A percentile compares a stretch with the other conserved stretches of the same genome.
Conservation (phyloP, 2,113 vertebrate species). For the Sceloporus undulatus region DNA sequence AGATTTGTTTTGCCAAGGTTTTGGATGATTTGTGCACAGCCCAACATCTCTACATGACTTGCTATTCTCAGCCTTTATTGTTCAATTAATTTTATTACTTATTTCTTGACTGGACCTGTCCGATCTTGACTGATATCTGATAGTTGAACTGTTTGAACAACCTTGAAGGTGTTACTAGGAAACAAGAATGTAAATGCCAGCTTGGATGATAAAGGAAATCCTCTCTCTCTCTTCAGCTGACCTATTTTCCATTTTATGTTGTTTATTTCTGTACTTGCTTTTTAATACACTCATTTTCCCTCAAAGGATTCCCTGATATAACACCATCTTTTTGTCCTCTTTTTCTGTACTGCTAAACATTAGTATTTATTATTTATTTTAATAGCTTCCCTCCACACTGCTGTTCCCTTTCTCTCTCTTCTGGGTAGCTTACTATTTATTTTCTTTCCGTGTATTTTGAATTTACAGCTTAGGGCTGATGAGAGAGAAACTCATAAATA, state of each 20-base stretch:
- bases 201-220: not conserved
- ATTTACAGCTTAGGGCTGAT: constrained; percentile 17
- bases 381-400: not conserved
- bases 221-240: not conserved
- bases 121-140: not conserved
- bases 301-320: constrained; percentile 3
- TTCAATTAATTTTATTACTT: not conserved
- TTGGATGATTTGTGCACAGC: not conserved
- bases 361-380: constrained; percentile 5
- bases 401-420: not conserved
- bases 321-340: not conserved
- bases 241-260: not conserved
- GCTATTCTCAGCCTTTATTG: not conserved
- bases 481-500: constrained; percentile 34
- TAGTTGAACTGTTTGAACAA: not conserved
- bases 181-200: not conserved
- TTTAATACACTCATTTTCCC: not conserved
- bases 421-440: not conserved
- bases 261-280: not conserved
- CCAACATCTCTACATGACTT: not conserved
- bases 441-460: constrained; percentile 24
- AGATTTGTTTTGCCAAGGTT: not conserved
- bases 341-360: not conserved
- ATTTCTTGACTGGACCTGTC: not conserved
- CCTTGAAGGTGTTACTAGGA: not conserved